Conservation (phyloP, 2,888 invertebrate genomes). For the Steinernema scapterisci region DNA sequence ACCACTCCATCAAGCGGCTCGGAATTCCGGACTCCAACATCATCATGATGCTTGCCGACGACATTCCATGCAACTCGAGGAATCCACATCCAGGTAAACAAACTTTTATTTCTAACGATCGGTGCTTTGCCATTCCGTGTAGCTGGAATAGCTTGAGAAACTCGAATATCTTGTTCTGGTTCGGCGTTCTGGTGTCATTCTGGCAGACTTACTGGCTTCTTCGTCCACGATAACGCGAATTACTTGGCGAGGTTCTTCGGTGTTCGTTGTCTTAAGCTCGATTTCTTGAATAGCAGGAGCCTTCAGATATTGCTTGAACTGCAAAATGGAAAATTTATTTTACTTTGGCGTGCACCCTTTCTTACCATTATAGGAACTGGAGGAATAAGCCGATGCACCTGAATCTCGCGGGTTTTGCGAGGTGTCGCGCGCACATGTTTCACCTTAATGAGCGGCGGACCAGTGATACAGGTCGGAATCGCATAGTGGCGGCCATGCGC, state of each 20-base stretch:
- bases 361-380: slow-evolving; percentile 20
- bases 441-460: slow-evolving; percentile 13
- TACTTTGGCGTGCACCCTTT: background rate
- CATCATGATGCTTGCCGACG: slow-evolving; percentile 98
- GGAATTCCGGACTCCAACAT: slow-evolving; percentile 98
- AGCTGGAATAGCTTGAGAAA: background rate
- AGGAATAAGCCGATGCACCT: slow-evolving; percentile 6
- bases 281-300: background rate
- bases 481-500: slow-evolving; percentile 38
- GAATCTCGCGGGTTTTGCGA: background rate
- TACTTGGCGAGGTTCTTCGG: slow-evolving; percentile 8
- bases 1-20: slow-evolving; percentile 92
- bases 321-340: background rate
- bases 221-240: slow-evolving; percentile 2
- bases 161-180: background rate
- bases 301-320: slow-evolving; percentile 7
- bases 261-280: background rate
- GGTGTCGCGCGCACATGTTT: slow-evolving; percentile 17
- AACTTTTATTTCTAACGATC: background rate
- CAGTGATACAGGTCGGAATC: slow-evolving; percentile 36
- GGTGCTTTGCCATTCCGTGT: background rate
- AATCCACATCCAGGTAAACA: slow-evolving; percentile 83
- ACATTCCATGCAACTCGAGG: slow-evolving; percentile 97
- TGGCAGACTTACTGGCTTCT: background rate
- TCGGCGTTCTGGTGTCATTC: background rate